Evolutionary conservation across 2,888 invertebrate species (phyloP).

Genomic region (Pogonocherus hispidulus): DNA sequence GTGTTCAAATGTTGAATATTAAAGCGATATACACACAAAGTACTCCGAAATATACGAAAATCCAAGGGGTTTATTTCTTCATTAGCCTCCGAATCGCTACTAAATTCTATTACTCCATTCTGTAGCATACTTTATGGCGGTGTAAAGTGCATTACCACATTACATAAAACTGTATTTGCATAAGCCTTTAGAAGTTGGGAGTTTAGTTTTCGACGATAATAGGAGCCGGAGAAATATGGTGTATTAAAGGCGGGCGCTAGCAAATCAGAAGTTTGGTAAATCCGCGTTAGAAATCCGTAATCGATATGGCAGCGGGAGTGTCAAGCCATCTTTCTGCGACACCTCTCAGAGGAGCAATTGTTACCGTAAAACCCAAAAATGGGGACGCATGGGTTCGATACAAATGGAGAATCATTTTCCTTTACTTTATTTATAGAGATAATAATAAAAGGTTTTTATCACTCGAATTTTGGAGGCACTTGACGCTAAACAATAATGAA

Average conservation of each 20-base stretch:
- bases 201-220: conserved; percentile 26
- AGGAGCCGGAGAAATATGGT: conserved; percentile 30
- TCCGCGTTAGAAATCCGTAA: conserved; percentile 55
- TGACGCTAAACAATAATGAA: no score
- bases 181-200: conserved; percentile 22
- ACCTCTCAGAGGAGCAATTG: conserved; percentile 57
- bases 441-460: no score
- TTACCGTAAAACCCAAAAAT: conserved; percentile 54
- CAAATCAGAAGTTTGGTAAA: conserved; percentile 52
- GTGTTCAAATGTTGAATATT: neutral
- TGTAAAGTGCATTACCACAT: conserved; percentile 32
- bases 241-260: conserved; percentile 34
- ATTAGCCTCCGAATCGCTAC: conserved; percentile 18
- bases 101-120: conserved; percentile 25
- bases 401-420: conserved; percentile 31
- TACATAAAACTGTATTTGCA: conserved; percentile 29
- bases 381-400: conserved; percentile 26
- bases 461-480: no score
- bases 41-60: neutral
- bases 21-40: conserved; percentile 5
- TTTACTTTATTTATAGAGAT: no score
- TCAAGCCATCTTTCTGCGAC: conserved; percentile 48
- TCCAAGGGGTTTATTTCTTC: conserved; percentile 13
- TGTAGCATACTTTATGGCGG: conserved; percentile 23
- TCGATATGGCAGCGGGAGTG: conserved; percentile 51